Evolutionary conservation across 92 coral and sea anemone genomes (phyloP).

Genomic region (Phenganax stokvisi): DNA sequence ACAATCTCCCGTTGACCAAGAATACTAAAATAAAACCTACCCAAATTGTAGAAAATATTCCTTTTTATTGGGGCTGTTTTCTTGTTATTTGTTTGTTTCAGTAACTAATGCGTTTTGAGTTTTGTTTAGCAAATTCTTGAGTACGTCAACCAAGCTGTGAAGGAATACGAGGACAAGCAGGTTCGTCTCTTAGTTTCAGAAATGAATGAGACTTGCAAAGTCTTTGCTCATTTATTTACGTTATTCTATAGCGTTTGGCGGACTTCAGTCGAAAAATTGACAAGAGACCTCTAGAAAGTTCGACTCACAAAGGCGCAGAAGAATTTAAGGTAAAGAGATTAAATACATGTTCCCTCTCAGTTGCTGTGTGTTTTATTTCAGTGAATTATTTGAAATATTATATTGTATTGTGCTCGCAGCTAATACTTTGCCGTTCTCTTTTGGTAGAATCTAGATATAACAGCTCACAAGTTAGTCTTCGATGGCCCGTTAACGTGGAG

Average conservation of each 20-base stretch:
- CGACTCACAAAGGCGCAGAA: constrained; percentile 55
- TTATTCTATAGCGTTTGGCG: constrained; percentile 58
- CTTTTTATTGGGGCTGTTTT: no score
- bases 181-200: constrained; percentile 36
- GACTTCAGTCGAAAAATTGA: constrained; percentile 87
- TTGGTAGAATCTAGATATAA: constrained; percentile 69
- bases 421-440: background rate
- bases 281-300: constrained; percentile 58
- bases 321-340: constrained; percentile 58
- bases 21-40: no score
- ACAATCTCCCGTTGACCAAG: no score
- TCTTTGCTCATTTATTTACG: background rate
- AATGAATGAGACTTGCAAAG: background rate
- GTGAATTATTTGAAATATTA: background rate
- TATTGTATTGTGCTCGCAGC: background rate
- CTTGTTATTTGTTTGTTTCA: no score
- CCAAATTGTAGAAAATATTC: no score
- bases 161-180: constrained; percentile 94
- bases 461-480: constrained; percentile 80
- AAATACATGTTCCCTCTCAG: background rate
- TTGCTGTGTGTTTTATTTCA: background rate
- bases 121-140: constrained; percentile 76
- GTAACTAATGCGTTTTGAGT: background rate
- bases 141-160: constrained; percentile 93
- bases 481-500: constrained; percentile 97